Conservation (phyloP, 2,888 invertebrate species). For the Euplexia lucipara region DNA sequence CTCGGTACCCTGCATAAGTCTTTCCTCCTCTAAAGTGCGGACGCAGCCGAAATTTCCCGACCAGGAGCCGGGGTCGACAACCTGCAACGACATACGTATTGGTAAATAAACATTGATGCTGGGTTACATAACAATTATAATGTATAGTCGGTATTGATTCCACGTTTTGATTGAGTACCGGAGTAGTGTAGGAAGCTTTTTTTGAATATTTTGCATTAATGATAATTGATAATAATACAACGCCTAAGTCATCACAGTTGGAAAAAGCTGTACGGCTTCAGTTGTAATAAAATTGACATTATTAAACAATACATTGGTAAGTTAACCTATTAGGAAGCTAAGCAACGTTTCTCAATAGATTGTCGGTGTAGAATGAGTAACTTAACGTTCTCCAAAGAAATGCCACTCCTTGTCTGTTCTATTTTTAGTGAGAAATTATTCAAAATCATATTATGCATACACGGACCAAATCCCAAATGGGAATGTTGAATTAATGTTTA, state of each 20-base stretch:
- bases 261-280: background rate
- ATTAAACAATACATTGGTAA: background rate
- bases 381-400: background rate
- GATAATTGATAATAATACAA: background rate
- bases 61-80: constrained; percentile 83
- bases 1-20: constrained; percentile 74
- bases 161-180: constrained; percentile 45
- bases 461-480: constrained; percentile 19
- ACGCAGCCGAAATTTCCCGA: constrained; percentile 88
- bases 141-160: constrained; percentile 55
- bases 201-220: constrained; percentile 20
- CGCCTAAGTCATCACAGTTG: background rate
- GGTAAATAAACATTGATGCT: constrained; percentile 88
- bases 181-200: background rate
- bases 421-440: constrained; percentile 27
- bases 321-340: too few relatives aligned
- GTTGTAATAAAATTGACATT: background rate
- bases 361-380: background rate
- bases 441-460: constrained; percentile 38
- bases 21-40: constrained; percentile 84
- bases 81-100: constrained; percentile 86
- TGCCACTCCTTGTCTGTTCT: background rate
- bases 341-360: background rate
- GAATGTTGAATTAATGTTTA: constrained; percentile 37
- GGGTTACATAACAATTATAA: constrained; percentile 79